phyloP scores from a whole-genome alignment of 2,113 vertebrate genomes.

The Callocephalon fimbriatum region DNA sequence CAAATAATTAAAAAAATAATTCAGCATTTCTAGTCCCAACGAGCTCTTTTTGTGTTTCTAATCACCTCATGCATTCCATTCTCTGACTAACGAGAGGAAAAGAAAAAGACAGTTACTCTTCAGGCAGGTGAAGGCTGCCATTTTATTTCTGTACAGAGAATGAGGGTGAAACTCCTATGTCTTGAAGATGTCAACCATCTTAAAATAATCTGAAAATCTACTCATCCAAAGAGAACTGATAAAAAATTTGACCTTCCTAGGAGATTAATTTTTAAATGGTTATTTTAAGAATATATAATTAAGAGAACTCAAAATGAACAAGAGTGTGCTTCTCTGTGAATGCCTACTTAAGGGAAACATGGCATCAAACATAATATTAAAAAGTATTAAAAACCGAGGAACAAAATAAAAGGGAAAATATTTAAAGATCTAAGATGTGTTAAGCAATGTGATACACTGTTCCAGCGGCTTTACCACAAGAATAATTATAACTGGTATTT shows the following conservation, averaged over 20 bases:
- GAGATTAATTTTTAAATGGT: not conserved
- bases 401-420: not conserved
- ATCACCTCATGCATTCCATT: not conserved
- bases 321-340: not conserved
- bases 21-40: not conserved
- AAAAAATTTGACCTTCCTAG: not conserved
- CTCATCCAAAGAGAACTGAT: not conserved
- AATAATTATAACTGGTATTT: not conserved
- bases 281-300: not conserved
- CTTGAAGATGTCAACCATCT: not conserved
- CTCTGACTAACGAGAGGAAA: not conserved
- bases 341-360: not conserved
- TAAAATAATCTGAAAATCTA: not conserved
- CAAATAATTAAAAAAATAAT: not conserved
- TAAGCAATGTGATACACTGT: not conserved
- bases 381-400: not conserved
- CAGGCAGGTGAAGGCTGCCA: not conserved
- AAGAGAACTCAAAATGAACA: not conserved
- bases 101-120: not conserved
- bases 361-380: not conserved
- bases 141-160: not conserved
- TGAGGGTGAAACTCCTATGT: not conserved
- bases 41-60: not conserved
- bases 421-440: not conserved
- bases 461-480: not conserved